phyloP scores from a whole-genome alignment of 1,140 invertebrate genomes.

The Drosophila tropicalis region DNA sequence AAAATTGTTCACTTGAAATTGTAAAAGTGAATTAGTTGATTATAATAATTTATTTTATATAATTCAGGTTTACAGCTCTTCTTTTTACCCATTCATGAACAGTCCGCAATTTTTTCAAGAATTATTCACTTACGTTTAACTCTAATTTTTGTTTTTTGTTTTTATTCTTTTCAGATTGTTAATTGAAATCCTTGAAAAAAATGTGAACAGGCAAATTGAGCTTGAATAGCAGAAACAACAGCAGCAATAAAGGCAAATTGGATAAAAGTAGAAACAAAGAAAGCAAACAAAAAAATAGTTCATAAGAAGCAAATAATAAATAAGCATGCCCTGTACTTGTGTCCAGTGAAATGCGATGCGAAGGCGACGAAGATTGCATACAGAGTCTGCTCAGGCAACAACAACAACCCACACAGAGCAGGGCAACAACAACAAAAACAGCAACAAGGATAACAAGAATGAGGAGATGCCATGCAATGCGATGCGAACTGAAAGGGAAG shows the following conservation, averaged over 20 bases:
- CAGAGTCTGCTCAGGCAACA: slow-evolving; percentile 40
- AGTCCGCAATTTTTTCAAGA: too few species aligned
- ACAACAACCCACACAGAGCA: not conserved
- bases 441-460: slow-evolving; percentile 12
- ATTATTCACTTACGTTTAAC: slow-evolving; percentile 17
- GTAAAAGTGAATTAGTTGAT: too few species aligned
- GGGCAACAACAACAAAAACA: slow-evolving; percentile 7
- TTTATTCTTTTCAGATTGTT: slow-evolving; percentile 55
- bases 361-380: slow-evolving; percentile 57
- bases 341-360: slow-evolving; percentile 57
- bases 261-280: slow-evolving; percentile 13
- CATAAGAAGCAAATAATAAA: slow-evolving; percentile 40
- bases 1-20: too few species aligned
- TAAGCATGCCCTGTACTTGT: slow-evolving; percentile 37
- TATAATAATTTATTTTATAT: too few species aligned
- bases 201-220: slow-evolving; percentile 39
- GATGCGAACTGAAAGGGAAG: slow-evolving; percentile 38
- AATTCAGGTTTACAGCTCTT: too few species aligned
- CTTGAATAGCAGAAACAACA: slow-evolving; percentile 7
- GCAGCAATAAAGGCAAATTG: slow-evolving; percentile 31
- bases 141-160: slow-evolving; percentile 11
- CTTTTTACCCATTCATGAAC: too few species aligned
- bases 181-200: slow-evolving; percentile 62
- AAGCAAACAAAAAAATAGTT: slow-evolving; percentile 7
- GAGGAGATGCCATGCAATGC: slow-evolving; percentile 31